Base-by-base conservation (phyloP, 2,113 vertebrate species). In the Hydropotes inermis region DNA sequence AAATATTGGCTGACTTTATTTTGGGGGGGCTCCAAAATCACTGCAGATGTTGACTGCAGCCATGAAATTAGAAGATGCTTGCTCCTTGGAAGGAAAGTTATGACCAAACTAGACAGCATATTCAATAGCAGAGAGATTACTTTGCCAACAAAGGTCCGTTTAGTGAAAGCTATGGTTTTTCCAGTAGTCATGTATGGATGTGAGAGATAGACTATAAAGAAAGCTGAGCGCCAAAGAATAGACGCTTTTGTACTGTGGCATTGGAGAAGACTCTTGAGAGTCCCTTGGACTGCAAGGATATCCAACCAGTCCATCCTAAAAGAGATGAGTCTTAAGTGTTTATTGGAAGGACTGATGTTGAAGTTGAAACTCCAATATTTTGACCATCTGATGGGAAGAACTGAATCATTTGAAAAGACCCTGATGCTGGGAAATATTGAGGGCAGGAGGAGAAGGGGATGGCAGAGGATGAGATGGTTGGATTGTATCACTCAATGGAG, bases 191-290 rank as follows among this genome's bases (percentile, higher is more conserved):
- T 12, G n/a, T 21, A 36, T 23, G n/a, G n/a, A 70, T 70, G n/a
- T 70, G 9, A 70, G n/a, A 36, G 19, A 6, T 70, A 19, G 9
- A 36, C 9, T 70, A 70, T 70, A 70, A 23, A 70, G 64, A 23
- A 36, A 36, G 9, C n/a, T 36, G 64, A 70, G 9, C 5, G 19
- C 21, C 1, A 0, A 70, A 70, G n/a, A 70, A 36, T 36, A 19
- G 19, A 12, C 0, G 1, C n/a, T 70, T 70, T 70, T 70, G 9
- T 23, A 70, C 17, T 70, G n/a, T 70, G n/a, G 17, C 36, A 9
- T 23, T 36, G n/a, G 19, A 21, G 19, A 70, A 70, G 64, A 70
- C n/a, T 36, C 61, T 36, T 70, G n/a, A 70, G 36, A 70, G 19
- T 70, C n/a, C 64, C 9, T 70, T 36, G 64, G 17, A 21, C 9